Base-by-base conservation (phyloP, 2,888 invertebrate species). In the Leptarthrus brevirostris region DNA sequence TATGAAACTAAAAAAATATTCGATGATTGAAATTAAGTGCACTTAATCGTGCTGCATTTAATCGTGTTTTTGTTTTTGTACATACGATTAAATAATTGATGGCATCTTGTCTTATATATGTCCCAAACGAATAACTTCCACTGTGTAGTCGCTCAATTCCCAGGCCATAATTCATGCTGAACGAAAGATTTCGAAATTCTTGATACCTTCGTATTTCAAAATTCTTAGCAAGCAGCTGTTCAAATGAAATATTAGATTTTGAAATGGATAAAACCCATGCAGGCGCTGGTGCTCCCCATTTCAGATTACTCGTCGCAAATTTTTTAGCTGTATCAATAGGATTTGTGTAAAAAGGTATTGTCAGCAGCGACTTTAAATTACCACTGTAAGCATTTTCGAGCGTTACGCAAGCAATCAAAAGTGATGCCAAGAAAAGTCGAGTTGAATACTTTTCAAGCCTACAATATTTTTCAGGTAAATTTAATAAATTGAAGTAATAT, bases 331-430 rank as follows among this genome's bases (percentile, higher is more conserved):
- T 82, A 58, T 84, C 83, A 20, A 83, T 80, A 0, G 83, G 82
- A 3, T 81, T 79, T 0, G 77, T 79, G 61, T 80, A 83, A 1
- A 81, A 74, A 1, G 84, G 84, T 22, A 83, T 79, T 0, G 84
- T 83, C 1, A 84, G 76, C 66, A 84, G 56, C 0, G 84, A 83
- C 77, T 84, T 84, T 0, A 84, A 72, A 58, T 83, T 82, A 0
- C 84, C 84, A 73, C 83, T 83, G 75, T 84, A 84, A 5, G 81
- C 82, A 72, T 83, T 83, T 76, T 84, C 83, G 77, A 84, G 72
- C 0, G 83, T 84, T 1, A 84, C 80, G 0, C 82, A 82, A 3
- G 84, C 82, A 64, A 82, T 78, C 0, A 84, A 76, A 10, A 84
- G n/a, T n/a, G n/a, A n/a, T n/a, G n/a, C n/a, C n/a, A n/a, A n/a